These are phyloP conservation scores for Drosophila yooni DNA, from an alignment of 2,888 invertebrate species.

Conservation along the genomic window DNA sequence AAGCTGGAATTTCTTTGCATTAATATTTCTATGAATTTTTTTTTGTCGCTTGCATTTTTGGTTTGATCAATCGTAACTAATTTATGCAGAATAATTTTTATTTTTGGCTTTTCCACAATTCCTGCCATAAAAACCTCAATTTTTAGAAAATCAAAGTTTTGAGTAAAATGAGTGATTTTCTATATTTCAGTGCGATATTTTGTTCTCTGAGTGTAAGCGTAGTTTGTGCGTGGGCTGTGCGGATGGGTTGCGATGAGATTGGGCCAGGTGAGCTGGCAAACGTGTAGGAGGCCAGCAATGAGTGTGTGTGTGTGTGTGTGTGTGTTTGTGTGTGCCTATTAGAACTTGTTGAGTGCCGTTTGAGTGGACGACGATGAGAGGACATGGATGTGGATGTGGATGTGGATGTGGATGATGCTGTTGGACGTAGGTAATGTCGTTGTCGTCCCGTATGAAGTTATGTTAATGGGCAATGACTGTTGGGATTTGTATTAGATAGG, in stretches of 20 bases:
- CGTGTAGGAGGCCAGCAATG: slow-evolving; percentile 46
- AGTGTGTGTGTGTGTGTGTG: slow-evolving; percentile 8
- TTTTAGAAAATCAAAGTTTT: not conserved
- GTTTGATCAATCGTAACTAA: not conserved
- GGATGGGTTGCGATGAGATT: slow-evolving; percentile 29
- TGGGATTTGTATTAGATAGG: slow-evolving; percentile 75
- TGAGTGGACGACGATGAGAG: slow-evolving; percentile 64
- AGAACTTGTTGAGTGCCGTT: slow-evolving; percentile 77
- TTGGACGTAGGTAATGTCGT: slow-evolving; percentile 20
- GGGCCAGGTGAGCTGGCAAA: slow-evolving; percentile 33
- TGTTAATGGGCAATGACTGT: slow-evolving; percentile 79
- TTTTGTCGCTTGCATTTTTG: too few species aligned
- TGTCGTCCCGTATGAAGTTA: slow-evolving; percentile 58
- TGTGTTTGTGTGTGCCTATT: slow-evolving; percentile 58
- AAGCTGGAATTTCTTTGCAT: not conserved
- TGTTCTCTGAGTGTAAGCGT: not conserved
- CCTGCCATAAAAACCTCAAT: not conserved
- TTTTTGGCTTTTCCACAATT: not conserved
- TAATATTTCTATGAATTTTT: too few species aligned
- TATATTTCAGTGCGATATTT: not conserved
- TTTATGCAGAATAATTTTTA: not conserved
- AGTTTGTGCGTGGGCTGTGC: slow-evolving; percentile 56
- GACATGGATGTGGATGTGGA: slow-evolving; percentile 42
- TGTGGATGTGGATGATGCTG: slow-evolving; percentile 15
- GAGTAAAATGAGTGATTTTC: not conserved